Base-by-base conservation (phyloP, 2,113 vertebrate genomes). In the Aviceda subcristata region DNA sequence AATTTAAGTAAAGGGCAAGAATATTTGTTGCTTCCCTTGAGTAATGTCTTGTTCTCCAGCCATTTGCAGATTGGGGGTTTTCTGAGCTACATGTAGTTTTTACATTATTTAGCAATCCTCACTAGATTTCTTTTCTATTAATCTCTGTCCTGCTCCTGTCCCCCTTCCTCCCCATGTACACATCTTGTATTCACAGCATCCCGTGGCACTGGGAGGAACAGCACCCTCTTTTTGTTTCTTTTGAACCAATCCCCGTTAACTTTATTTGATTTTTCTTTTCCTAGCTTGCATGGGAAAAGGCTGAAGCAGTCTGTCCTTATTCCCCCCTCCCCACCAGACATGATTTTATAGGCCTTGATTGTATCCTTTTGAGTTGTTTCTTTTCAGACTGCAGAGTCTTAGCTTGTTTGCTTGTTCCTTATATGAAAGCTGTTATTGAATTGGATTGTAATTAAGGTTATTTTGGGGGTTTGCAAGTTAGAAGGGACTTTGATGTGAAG, bases 401-500 rank as follows among this genome's bases (percentile, higher is more conserved):
- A 36, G 29, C 72, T 84, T 57, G 75, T 86, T 91, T 88, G 51
- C 76, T 69, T 48, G 41, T 43, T 94, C 83, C 69, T 81, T 87
- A 23, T 50, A 41, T 0, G 5, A 76, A 75, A 87, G 26, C 89
- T 87, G 2, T 84, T 87, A 71, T 74, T 93, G 83, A 81, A 91
- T 86, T 67, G 45, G 86, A 50, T 87, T 91, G 83, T 95, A 96
- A 94, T 96, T 94, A 86, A 91, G 76, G 87, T 88, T 93, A 68
- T 96, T 95, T 90, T 59, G 24, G 53, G 62, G 85, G 66, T 88
- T 82, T 86, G 88, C 92, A 77, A 90, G 80, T 95, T 83, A 94
- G 78, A 92, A 90, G 75, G 77, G 86, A 74, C 95, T 97, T 94
- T 77, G 91, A 93, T 88, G 79, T 84, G 85, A 90, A 83, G 95